These are phyloP conservation scores for Tachina fera DNA, from an alignment of 2,888 invertebrate genomes.

Conservation along the genomic window DNA sequence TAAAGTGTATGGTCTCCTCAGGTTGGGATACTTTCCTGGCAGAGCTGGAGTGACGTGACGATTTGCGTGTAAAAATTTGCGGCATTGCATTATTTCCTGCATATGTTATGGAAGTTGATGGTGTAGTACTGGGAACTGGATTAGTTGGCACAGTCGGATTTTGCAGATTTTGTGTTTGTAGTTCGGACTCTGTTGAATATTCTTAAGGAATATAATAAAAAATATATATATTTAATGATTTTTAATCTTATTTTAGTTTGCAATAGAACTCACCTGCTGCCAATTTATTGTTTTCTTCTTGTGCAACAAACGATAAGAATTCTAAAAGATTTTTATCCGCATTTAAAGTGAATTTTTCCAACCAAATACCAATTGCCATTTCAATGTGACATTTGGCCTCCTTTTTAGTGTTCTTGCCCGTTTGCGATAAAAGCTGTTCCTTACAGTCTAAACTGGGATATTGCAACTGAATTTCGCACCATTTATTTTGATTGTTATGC, in stretches of 20 bases:
- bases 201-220: slow-evolving; percentile 52
- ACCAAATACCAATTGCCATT: slow-evolving; percentile 77
- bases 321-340: slow-evolving; percentile 77
- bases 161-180: slow-evolving; percentile 65
- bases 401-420: slow-evolving; percentile 35
- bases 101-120: slow-evolving; percentile 52
- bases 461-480: slow-evolving; percentile 79
- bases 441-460: slow-evolving; percentile 49
- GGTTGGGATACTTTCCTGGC: slow-evolving; percentile 79
- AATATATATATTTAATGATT: background rate
- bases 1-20: slow-evolving; percentile 81
- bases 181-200: slow-evolving; percentile 55
- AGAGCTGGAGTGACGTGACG: slow-evolving; percentile 75
- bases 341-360: slow-evolving; percentile 76
- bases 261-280: slow-evolving; percentile 62
- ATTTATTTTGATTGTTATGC: slow-evolving; percentile 74
- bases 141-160: slow-evolving; percentile 35
- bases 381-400: slow-evolving; percentile 41
- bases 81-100: slow-evolving; percentile 48
- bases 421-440: background rate
- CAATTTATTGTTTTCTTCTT: slow-evolving; percentile 52
- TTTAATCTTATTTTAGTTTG: background rate
- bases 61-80: slow-evolving; percentile 72
- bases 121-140: slow-evolving; percentile 41
- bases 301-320: slow-evolving; percentile 76